Percentiles rank a stretch among this genome's conserved stretches.
phyloP scores from a whole-genome alignment of 2,113 vertebrate genomes.

The Rhea pennata region DNA sequence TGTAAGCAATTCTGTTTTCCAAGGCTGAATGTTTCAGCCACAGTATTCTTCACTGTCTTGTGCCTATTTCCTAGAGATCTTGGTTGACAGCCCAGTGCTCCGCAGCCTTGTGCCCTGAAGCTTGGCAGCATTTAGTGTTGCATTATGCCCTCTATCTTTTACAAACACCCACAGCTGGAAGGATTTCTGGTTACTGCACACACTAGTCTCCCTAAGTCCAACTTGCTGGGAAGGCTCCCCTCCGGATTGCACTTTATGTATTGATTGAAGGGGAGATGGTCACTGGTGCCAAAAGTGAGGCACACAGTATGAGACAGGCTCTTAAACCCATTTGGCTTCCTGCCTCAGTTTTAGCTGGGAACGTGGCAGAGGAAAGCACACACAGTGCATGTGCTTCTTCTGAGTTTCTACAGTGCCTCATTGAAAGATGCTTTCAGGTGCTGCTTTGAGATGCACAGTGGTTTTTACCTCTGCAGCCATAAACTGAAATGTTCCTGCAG shows the following conservation, averaged over 20 bases:
- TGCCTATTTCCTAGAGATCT: not conserved
- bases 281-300: too few species aligned
- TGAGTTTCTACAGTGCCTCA: not conserved
- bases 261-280: not conserved
- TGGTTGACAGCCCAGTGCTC: fast-evolving
- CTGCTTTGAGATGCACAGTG: fast-evolving
- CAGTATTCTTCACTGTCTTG: not conserved
- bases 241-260: not conserved
- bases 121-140: fast-evolving
- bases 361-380: not conserved
- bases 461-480: not conserved
- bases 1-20: not conserved
- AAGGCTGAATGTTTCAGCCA: not conserved
- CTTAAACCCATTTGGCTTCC: not conserved
- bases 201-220: fast-evolving
- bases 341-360: not conserved
- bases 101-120: fast-evolving
- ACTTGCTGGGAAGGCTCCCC: not conserved
- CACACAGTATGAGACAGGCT: fast-evolving
- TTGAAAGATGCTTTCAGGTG: fast-evolving
- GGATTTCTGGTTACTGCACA: not conserved
- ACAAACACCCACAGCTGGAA: fast-evolving
- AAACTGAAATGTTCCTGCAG: not conserved
- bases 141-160: not conserved
- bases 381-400: not conserved